Base-by-base conservation (phyloP, 2,888 invertebrate genomes). In the Monopis laevigella region DNA sequence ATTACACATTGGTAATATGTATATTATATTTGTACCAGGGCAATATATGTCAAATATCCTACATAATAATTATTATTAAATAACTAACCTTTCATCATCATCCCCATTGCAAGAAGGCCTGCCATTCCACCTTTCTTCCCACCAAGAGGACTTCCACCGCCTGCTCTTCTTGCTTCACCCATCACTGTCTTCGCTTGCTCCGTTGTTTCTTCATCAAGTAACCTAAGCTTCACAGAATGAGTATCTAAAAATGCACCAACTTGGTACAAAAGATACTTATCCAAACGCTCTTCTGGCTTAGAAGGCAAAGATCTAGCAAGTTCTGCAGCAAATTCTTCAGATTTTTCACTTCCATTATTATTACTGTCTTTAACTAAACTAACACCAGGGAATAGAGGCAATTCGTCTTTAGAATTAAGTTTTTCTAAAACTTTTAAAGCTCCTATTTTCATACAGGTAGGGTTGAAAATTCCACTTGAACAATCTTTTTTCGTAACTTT, bases 301-400 rank as follows among this genome's bases (percentile, higher is more conserved):
- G 87, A 84, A 0, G 89, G 88, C 52, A 88, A 85, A 36, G 87
- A 87, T 48, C 88, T 82, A 0, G 89, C 88, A 1, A 90, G 64
- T 53, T 89, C 88, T 51, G 58, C 74, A 3, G 88, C 84, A 43
- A 86, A 84, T 38, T 89, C 78, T n/a, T n/a, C n/a, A n/a, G n/a
- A n/a, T n/a, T n/a, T n/a, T n/a, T n/a, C n/a, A n/a, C n/a, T n/a
- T 38, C 86, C 85, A 1, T 86, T 82, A 8, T 83, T 84, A 39
- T 81, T 59, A 43, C 80, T 81, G 39, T 88, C 88, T 47, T 86
- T 85, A 44, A 89, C 84, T 10, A 91, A 80, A 48, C 85, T 86
- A 10, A 91, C 82, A 47, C 62, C 67, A 41, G 63, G 62, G 11
- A 60, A 51, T 35, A 63, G 43, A 8, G 52, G 45, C 41, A 68